Evolutionary conservation across 2,888 invertebrate species (phyloP).

Genomic region (Polymixis lichenea): DNA sequence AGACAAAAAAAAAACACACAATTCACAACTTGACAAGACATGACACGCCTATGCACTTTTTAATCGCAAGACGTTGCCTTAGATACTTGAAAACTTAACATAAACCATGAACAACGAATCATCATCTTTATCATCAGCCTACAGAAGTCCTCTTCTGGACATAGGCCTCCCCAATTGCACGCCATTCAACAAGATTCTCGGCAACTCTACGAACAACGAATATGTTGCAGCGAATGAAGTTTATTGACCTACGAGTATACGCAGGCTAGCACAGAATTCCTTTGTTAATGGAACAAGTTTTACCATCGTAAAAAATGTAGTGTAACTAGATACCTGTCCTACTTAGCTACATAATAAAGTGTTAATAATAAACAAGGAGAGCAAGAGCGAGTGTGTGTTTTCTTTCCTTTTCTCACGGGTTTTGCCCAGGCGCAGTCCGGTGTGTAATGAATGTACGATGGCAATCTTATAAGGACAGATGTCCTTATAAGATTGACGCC

Average conservation of each 20-base stretch:
- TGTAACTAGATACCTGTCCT: background rate
- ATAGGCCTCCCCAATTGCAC: too few relatives aligned
- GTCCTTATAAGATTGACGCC: background rate
- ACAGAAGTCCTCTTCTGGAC: too few relatives aligned
- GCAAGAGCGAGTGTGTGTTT: background rate
- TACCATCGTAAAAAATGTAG: slow-evolving; percentile 5
- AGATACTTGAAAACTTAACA: background rate
- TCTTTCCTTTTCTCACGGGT: slow-evolving; percentile 36
- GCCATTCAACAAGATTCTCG: too few relatives aligned
- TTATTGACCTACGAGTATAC: slow-evolving; percentile 17
- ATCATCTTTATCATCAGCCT: too few relatives aligned
- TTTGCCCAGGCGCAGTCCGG: slow-evolving; percentile 14
- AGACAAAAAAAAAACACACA: too few relatives aligned
- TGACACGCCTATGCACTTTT: too few relatives aligned
- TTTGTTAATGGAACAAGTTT: slow-evolving; percentile 35
- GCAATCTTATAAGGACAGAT: background rate
- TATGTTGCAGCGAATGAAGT: slow-evolving; percentile 5
- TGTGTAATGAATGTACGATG: background rate
- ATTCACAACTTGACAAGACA: too few relatives aligned
- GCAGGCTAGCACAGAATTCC: slow-evolving; percentile 17
- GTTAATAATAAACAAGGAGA: background rate
- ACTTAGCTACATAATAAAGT: background rate
- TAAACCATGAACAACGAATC: background rate
- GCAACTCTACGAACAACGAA: background rate
- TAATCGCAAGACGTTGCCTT: too few relatives aligned